A percentile compares a stretch with the other conserved stretches of the same genome.
Conservation (phyloP, 1,140 invertebrate species). For the Orius insidiosus region DNA sequence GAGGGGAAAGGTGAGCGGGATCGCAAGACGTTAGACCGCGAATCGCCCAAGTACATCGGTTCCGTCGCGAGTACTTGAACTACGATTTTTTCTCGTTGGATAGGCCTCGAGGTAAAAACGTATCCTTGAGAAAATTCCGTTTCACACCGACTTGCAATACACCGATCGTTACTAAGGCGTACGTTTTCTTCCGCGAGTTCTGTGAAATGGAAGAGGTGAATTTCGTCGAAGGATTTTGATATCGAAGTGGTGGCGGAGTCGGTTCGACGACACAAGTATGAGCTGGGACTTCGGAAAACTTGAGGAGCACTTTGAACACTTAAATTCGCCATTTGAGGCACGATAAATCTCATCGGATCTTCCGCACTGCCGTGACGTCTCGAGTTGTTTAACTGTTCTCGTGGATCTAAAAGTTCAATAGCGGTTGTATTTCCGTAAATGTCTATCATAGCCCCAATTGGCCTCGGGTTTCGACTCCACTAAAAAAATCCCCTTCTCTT, state of each 20-base stretch:
- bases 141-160: conserved; percentile 58
- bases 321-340: conserved; percentile 19
- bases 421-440: conserved; percentile 93
- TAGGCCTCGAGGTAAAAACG: conserved; percentile 72
- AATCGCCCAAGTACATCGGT: conserved; percentile 64
- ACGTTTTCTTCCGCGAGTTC: conserved; percentile 71
- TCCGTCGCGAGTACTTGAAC: conserved; percentile 68
- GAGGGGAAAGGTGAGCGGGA: conserved; percentile 48
- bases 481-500: conserved; percentile 86
- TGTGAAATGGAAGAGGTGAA: conserved; percentile 53
- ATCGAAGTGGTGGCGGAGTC: conserved; percentile 22
- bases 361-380: conserved; percentile 11
- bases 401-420: conserved; percentile 73
- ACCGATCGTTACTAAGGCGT: conserved; percentile 57
- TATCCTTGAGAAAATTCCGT: conserved; percentile 89
- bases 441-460: conserved; percentile 84
- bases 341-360: conserved; percentile 14
- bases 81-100: conserved; percentile 34
- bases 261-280: conserved; percentile 4
- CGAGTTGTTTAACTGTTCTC: conserved; percentile 41
- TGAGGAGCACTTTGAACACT: conserved; percentile 16
- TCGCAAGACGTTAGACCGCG: conserved; percentile 89
- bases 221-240: conserved; percentile 29
- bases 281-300: not conserved
- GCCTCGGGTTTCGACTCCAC: conserved; percentile 66